A percentile compares a stretch with the other conserved stretches of the same genome.
Conservation (phyloP, 2,888 invertebrate species). For the Anarsia innoxiella region DNA sequence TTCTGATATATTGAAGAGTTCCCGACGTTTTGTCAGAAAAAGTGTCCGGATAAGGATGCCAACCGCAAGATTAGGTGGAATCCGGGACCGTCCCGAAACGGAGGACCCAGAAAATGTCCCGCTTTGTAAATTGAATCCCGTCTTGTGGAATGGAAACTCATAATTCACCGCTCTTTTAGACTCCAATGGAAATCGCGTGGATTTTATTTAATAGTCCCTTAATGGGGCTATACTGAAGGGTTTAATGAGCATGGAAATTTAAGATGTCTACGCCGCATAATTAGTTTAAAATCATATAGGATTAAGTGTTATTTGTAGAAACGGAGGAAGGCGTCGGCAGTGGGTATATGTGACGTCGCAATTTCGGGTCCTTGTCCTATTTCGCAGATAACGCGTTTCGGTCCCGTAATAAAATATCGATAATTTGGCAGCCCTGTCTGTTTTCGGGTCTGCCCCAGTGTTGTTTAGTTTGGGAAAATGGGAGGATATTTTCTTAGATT, state of each 20-base stretch:
- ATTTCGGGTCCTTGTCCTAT: not conserved
- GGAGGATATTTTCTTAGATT: constrained; percentile 26
- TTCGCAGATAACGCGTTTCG: not conserved
- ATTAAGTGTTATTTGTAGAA: too few relatives aligned
- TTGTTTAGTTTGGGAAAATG: constrained; percentile 32
- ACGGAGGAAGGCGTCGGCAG: too few relatives aligned
- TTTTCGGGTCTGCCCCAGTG: constrained; percentile 16
- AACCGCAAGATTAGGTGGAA: constrained; percentile 8
- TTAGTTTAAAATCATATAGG: too few relatives aligned
- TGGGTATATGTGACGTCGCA: too few relatives aligned
- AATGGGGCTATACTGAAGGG: too few relatives aligned
- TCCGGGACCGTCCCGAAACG: constrained; percentile 4
- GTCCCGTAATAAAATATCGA: constrained; percentile 5
- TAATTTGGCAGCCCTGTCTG: constrained; percentile 6
- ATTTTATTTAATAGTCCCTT: too few relatives aligned
- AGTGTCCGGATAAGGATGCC: constrained; percentile 17
- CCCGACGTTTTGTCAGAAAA: constrained; percentile 37
- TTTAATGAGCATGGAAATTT: too few relatives aligned
- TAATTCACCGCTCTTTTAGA: too few relatives aligned
- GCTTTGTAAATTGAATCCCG: constrained; percentile 7
- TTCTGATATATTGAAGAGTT: constrained; percentile 50
- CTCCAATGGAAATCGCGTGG: too few relatives aligned
- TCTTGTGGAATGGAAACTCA: constrained; percentile 6
- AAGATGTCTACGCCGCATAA: too few relatives aligned
- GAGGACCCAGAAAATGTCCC: constrained; percentile 5